These are phyloP conservation scores for Tachystola acroxantha DNA, from an alignment of 2,888 invertebrate species.

Conservation along the genomic window DNA sequence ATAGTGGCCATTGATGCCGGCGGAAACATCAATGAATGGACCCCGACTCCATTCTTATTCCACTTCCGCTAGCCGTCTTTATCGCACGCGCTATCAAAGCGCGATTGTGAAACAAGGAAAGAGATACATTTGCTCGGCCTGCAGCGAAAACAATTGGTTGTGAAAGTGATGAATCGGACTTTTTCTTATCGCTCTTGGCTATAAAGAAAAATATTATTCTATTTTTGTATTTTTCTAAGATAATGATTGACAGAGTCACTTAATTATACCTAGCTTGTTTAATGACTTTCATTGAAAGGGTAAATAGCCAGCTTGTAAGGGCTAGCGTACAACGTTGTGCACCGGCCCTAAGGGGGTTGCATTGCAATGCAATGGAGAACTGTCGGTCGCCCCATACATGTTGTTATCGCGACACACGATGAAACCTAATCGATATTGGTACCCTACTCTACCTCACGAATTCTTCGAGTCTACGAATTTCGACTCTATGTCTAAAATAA, in stretches of 20 bases:
- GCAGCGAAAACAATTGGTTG: slow-evolving; percentile 43
- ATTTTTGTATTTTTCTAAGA: slow-evolving; percentile 1
- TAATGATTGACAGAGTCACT: background rate
- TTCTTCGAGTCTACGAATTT: too few relatives aligned
- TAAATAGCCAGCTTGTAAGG: too few relatives aligned
- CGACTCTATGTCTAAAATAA: too few relatives aligned
- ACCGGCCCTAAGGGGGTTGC: too few relatives aligned
- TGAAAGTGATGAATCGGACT: slow-evolving; percentile 37
- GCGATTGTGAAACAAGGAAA: slow-evolving; percentile 27
- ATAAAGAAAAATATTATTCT: slow-evolving; percentile 2
- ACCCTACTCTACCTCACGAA: too few relatives aligned
- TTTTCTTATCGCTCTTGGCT: slow-evolving; percentile 17
- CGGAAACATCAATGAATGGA: slow-evolving; percentile 63
- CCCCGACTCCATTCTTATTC: slow-evolving; percentile 52
- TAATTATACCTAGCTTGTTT: background rate
- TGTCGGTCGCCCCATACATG: too few relatives aligned
- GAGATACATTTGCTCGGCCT: slow-evolving; percentile 21
- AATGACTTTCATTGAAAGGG: background rate
- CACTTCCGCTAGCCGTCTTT: slow-evolving; percentile 54
- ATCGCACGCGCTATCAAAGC: slow-evolving; percentile 24
- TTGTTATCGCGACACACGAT: too few relatives aligned
- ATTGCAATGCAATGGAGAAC: too few relatives aligned
- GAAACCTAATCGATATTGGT: too few relatives aligned
- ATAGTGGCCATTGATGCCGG: slow-evolving; percentile 36
- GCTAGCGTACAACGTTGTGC: too few relatives aligned